Evolutionary conservation across 2,888 invertebrate genomes (phyloP).

Genomic region (Sthenelais limicola): DNA sequence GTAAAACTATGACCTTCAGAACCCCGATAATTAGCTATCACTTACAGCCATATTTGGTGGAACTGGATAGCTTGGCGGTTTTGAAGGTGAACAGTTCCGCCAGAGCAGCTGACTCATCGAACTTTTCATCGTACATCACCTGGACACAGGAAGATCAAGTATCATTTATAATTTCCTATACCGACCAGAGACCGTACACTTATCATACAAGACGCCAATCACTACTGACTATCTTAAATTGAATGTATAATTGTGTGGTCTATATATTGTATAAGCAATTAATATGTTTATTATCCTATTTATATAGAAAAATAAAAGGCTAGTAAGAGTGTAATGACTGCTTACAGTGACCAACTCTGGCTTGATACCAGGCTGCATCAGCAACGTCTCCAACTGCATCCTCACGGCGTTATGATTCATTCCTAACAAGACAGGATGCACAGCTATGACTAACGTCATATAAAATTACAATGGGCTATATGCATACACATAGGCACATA

Average conservation of each 20-base stretch:
- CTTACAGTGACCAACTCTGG: constrained; percentile 72
- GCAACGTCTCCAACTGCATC: constrained; percentile 74
- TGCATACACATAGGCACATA: too few relatives aligned
- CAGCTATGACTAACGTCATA: too few relatives aligned
- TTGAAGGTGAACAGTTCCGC: constrained; percentile 71
- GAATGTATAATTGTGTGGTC: too few relatives aligned
- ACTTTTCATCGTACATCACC: constrained; percentile 71
- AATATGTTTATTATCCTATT: too few relatives aligned
- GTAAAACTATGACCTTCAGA: not conserved
- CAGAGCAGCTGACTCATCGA: constrained; percentile 70
- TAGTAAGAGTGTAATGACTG: not conserved
- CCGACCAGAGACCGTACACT: too few relatives aligned
- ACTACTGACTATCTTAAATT: too few relatives aligned
- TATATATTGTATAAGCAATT: too few relatives aligned
- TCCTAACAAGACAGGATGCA: constrained; percentile 56
- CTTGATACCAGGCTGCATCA: constrained; percentile 75
- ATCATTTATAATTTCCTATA: too few relatives aligned
- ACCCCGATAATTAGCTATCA: not conserved
- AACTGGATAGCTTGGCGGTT: constrained; percentile 64
- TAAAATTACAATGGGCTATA: too few relatives aligned
- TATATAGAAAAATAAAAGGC: too few relatives aligned
- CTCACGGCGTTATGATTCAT: constrained; percentile 71
- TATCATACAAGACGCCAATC: too few relatives aligned
- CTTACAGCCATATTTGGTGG: constrained; percentile 61
- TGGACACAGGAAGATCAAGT: constrained; percentile 45